phyloP scores from a whole-genome alignment of 2,797 vertebrate genomes.

The Lemur catta region DNA sequence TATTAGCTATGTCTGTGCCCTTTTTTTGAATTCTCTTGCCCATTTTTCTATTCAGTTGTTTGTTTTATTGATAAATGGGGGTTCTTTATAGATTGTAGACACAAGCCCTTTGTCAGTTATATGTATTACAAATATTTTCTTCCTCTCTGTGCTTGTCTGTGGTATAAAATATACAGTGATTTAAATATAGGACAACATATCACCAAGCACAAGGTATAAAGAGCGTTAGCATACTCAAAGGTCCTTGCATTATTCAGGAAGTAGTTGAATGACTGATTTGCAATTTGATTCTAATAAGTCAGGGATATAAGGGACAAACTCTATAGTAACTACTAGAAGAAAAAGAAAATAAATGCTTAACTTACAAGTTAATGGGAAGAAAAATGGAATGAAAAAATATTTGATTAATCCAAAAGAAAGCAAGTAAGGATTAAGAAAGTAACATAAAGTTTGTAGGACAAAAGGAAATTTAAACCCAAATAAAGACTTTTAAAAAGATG shows the following conservation, averaged over 20 bases:
- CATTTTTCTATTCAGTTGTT: not conserved
- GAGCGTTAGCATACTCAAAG: not conserved
- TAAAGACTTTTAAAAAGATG: not conserved
- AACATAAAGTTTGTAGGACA: not conserved
- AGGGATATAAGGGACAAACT: not conserved
- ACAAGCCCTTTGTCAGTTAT: not conserved
- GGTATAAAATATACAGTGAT: not conserved
- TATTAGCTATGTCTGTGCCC: not conserved
- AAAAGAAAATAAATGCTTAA: not conserved
- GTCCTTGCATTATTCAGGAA: not conserved
- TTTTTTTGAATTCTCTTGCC: not conserved
- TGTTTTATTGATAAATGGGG: not conserved
- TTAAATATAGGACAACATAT: not conserved
- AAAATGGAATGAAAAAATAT: slow-evolving; percentile 3
- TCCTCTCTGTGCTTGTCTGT: not conserved
- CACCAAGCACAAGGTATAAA: not conserved
- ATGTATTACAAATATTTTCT: not conserved
- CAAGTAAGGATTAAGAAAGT: not conserved
- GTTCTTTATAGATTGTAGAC: not conserved
- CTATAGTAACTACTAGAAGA: not conserved
- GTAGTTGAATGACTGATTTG: not conserved
- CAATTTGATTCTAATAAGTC: not conserved
- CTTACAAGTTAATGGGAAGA: not conserved
- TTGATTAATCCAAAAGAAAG: not conserved
- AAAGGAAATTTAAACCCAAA: not conserved